phyloP scores from a whole-genome alignment of 1,140 invertebrate species.

The Drosophila nigromelanica region DNA sequence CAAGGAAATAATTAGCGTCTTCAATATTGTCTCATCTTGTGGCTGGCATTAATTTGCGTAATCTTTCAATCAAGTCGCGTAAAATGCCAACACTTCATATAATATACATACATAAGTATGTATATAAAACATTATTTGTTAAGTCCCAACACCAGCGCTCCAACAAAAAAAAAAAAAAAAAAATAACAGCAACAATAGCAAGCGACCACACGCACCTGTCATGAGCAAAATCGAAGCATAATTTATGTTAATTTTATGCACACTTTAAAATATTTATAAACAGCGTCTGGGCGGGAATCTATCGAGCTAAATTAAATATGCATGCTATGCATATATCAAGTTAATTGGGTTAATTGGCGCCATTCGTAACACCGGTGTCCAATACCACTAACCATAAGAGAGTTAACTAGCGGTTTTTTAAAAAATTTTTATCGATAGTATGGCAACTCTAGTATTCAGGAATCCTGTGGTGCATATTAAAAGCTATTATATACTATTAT shows the following conservation, averaged over 20 bases:
- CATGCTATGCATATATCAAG: conserved; percentile 73
- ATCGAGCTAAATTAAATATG: conserved; percentile 63
- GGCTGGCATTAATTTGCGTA: conserved; percentile 66
- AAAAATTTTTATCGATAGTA: too few relatives aligned
- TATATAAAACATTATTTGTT: conserved; percentile 46
- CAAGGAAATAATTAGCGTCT: conserved; percentile 1
- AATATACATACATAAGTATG: conserved; percentile 14
- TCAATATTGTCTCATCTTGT: conserved; percentile 28
- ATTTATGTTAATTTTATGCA: conserved; percentile 74
- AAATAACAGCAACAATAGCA: conserved; percentile 27
- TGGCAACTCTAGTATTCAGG: too few relatives aligned
- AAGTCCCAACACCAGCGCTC: conserved; percentile 22
- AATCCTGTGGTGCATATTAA: too few relatives aligned
- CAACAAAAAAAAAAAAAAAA: conserved; percentile 29
- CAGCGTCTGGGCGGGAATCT: conserved; percentile 17
- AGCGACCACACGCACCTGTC: conserved; percentile 55
- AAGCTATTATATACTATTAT: too few relatives aligned
- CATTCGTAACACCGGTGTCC: conserved; percentile 33
- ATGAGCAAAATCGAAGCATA: conserved; percentile 69
- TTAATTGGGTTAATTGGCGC: conserved; percentile 75
- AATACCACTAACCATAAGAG: conserved; percentile 9
- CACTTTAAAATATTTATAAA: conserved; percentile 43
- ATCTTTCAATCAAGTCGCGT: conserved; percentile 65
- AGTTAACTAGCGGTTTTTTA: conserved; percentile 33
- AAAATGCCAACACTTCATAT: conserved; percentile 51